Percentiles rank a stretch among this genome's conserved stretches.
Evolutionary conservation across 1,140 invertebrate species (phyloP).

Genomic region (Orius laevigatus): DNA sequence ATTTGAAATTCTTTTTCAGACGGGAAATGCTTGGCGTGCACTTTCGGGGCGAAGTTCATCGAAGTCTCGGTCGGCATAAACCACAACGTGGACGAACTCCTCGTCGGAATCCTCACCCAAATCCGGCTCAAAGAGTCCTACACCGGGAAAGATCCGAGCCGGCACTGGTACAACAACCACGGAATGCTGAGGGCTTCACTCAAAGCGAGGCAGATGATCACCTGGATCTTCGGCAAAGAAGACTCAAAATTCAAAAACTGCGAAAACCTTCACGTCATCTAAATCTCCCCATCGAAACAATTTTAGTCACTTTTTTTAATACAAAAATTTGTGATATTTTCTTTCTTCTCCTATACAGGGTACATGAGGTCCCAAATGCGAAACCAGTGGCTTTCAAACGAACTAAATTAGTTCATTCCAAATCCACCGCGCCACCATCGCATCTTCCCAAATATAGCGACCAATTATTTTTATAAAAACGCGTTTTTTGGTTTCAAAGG

Average conservation of each 20-base stretch:
- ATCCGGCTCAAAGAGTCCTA: constrained; percentile 37
- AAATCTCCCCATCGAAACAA: constrained; percentile 25
- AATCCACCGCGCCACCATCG: too few species aligned
- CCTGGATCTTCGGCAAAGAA: constrained; percentile 77
- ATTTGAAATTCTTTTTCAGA: constrained; percentile 47
- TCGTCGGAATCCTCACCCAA: constrained; percentile 66
- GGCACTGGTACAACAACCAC: constrained; percentile 48
- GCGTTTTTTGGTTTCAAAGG: too few species aligned
- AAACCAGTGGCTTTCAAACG: too few species aligned
- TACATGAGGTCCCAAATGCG: too few species aligned
- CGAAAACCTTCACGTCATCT: constrained; percentile 71
- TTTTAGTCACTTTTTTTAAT: too few species aligned
- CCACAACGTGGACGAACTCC: constrained; percentile 74
- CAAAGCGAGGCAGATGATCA: constrained; percentile 76
- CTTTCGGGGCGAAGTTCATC: constrained; percentile 71
- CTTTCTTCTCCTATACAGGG: too few species aligned
- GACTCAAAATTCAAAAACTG: constrained; percentile 81
- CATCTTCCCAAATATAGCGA: too few species aligned
- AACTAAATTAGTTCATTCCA: too few species aligned
- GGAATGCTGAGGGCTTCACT: constrained; percentile 67
- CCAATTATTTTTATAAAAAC: too few species aligned
- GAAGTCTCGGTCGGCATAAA: constrained; percentile 82
- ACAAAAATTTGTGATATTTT: too few species aligned
- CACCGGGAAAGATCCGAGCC: constrained; percentile 11
- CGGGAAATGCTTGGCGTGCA: constrained; percentile 71